Base-by-base conservation (phyloP, 2,113 vertebrate genomes). In the Apodemus sylvaticus region DNA sequence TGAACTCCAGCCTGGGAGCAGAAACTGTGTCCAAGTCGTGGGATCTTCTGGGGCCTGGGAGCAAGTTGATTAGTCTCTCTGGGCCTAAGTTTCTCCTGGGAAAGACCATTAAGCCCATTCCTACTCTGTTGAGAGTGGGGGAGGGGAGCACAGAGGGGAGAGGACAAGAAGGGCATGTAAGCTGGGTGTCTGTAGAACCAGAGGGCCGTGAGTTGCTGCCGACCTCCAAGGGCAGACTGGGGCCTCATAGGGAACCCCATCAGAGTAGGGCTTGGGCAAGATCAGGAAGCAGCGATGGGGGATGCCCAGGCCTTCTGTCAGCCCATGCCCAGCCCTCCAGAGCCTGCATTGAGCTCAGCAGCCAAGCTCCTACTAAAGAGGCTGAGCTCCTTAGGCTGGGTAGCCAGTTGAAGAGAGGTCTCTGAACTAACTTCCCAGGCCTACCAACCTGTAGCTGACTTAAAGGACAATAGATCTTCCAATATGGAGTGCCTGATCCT, bases 181-280 rank as follows among this genome's bases (percentile, higher is more conserved):
- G 10, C 39, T 5, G 0, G n/a, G 53, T 24, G 0, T 39, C 70
- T 88, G n/a, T 36, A 31, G 92, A 86, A 76, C 71, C 39, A 42
- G 19, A 17, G 20, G 7, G 29, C 74, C 2, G 53, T 11, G 45
- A 39, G 68, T 34, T 42, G 51, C 71, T 16, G 9, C 12, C 3
- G 1, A 3, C 22, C 51, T 6, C 74, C 13, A 3, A 10, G 26
- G 8, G 19, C 0, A 4, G 16, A 8, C 1, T 2, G 1, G 12
- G 39, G 7, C 13, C 0, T 13, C 51, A 20, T 31, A 26, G 12
- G 34, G 68, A 68, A 81, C 26, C 31, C 14, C 6, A 42, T 26
- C n/a, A 19, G 11, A 68, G 70, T 1, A 64, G 76, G 78, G 39
- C n/a, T 29, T 1, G 26, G 19, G 70, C 58, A 77, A 11, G 58